phyloP scores from a whole-genome alignment of 2,113 vertebrate species.

The Solenodon paradoxus region DNA sequence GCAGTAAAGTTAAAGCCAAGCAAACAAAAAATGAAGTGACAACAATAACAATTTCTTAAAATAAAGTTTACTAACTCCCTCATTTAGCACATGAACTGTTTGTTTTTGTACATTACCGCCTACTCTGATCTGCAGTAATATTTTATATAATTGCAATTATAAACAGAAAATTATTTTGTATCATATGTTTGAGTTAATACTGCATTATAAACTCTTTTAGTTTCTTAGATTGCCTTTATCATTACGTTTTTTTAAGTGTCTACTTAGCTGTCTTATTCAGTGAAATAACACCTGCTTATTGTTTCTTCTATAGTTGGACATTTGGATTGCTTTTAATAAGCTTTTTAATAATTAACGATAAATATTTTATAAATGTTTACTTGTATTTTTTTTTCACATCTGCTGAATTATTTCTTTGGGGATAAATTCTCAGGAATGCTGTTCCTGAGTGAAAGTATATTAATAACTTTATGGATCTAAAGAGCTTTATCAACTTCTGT shows the following conservation, averaged over 20 bases:
- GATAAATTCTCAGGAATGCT: not conserved
- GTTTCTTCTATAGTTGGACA: not conserved
- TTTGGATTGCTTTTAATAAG: not conserved
- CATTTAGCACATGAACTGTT: not conserved
- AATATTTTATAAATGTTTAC: not conserved
- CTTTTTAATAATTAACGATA: not conserved
- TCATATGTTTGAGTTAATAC: not conserved
- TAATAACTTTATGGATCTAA: not conserved
- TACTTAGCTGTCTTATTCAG: not conserved
- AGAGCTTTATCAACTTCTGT: not conserved
- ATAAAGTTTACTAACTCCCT: not conserved
- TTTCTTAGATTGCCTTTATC: not conserved
- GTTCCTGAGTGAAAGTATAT: not conserved
- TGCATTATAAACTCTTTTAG: not conserved
- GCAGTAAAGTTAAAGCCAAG: not conserved
- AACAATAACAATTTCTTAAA: not conserved
- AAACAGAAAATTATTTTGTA: not conserved
- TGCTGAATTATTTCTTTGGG: constrained; percentile 15
- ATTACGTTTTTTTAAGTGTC: not conserved
- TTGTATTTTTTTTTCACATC: constrained; percentile 29
- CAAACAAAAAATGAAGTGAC: not conserved
- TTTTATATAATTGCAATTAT: not conserved
- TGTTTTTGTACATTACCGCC: not conserved
- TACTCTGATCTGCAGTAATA: not conserved
- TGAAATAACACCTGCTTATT: not conserved